Evolutionary conservation across 30 jellyfish, hydroid and myxozoan species (phyloP), one percentile per base, ranked within the genome.

Genomic region (Aurelia sp.): DNA sequence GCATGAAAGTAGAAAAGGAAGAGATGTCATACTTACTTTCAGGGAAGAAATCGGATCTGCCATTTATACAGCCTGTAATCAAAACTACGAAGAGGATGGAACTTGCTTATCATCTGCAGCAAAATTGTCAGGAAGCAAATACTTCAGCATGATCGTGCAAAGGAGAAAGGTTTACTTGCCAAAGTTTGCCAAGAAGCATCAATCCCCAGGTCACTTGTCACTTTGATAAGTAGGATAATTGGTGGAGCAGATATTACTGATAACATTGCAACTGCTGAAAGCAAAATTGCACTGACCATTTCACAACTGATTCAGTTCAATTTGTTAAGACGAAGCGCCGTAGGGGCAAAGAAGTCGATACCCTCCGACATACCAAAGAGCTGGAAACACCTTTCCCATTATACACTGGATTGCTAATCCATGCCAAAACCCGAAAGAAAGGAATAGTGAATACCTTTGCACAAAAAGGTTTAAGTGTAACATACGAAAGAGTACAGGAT

Each of bases 71-170:
- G 73, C 74, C 50, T 79, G 82, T 22, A 1, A 3, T 1, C 62
- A 50, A 47, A 66, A 23, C 55, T 57, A 44, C 40, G 55, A 62
- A 35, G 90, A 64, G 5, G 90, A 79, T 27, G 90, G 90, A 40
- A 66, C 64, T 3, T 23, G 72, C 31, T 61, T 62, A 0, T 20
- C 90, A 2, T 37, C 12, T 21, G 71, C 83, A 18, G 90, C 55
- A 79, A 62, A 0, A 79, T 79, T 4, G 55, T 79, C 1, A 3
- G 90, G 35, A 60, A 76, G 21, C 77, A 53, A 44, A 3, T 59
- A 18, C 0, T 58, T 50, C 23, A 22, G 33, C 69, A 59, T 13
- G 13, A 59, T n/a, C n/a, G n/a, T n/a, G n/a, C n/a, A n/a, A 13
- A 2, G 27, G 27, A 22, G 15, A 59, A 0, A 0, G 5, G 33